Evolutionary conservation across 1,140 invertebrate species (phyloP), one percentile per base, ranked within the genome.

Genomic region (Leptoteleia sp.): DNA sequence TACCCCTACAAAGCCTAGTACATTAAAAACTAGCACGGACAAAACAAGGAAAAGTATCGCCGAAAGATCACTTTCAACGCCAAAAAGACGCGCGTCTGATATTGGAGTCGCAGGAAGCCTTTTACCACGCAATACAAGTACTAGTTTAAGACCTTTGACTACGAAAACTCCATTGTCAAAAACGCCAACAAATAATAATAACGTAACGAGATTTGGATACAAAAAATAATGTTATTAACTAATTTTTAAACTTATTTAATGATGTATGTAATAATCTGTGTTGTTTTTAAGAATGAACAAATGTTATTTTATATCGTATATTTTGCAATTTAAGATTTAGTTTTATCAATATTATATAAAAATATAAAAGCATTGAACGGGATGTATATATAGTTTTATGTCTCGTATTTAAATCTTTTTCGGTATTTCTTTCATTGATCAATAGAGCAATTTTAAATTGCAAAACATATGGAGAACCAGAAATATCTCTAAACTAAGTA

Each of bases 161-260:
- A 31, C 40, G 4, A 52, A 55, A 40, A 12, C n/a, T 5, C 52
- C 29, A 42, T 1, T 3, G 1, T 8, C 9, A n/a, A 40, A 52
- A 42, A 31, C 47, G 0, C 4, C 22, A 5, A n/a, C n/a, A n/a
- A n/a, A n/a, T n/a, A 38, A n/a, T 11, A 42, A 6, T 1, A 38
- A 4, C 8, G 29, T 42, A 11, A 33, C 59, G 11, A 65, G 13
- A 65, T 42, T 65, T 9, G 47, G 47, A 12, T 52, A 5, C 4
- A 65, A 65, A 43, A 65, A 65, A 33, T 48, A 16, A 64, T 37
- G 3, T 29, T 29, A 29, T 29, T 64, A 12, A 22, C 11, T 42
- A 42, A 42, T 29, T 15, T n/a, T 55, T 15, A 52, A 16, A 29
- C 27, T 29, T 7, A 29, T 12, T 35, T 27, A 11, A 43, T 17